Evolutionary conservation across 2,888 invertebrate species (phyloP).

Genomic region (Epicampocera succincta): DNA sequence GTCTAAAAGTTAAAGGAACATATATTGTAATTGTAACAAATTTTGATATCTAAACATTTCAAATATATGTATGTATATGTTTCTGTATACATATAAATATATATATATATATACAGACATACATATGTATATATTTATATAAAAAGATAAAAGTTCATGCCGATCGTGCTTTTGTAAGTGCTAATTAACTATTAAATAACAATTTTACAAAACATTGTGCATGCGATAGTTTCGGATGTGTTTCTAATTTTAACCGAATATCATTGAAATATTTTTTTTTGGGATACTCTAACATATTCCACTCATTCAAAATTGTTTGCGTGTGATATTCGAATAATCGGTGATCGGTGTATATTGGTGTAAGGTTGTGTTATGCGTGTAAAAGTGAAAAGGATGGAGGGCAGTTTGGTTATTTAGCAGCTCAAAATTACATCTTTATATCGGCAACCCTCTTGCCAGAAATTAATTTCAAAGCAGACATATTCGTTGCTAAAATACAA

Average conservation of each 20-base stretch:
- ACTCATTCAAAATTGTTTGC: background rate
- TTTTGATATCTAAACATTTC: slow-evolving; percentile 13
- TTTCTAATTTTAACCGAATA: slow-evolving; percentile 32
- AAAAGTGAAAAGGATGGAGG: slow-evolving; percentile 26
- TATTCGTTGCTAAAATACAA: slow-evolving; percentile 37
- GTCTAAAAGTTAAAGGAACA: background rate
- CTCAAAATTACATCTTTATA: slow-evolving; percentile 30
- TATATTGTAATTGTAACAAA: slow-evolving; percentile 18
- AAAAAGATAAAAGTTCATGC: slow-evolving; percentile 19
- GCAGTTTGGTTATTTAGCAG: slow-evolving; percentile 37
- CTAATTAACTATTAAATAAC: slow-evolving; percentile 22
- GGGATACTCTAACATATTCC: background rate
- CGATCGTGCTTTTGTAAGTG: slow-evolving; percentile 54
- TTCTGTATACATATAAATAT: too few species aligned
- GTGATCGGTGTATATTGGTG: slow-evolving; percentile 33
- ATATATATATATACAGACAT: too few species aligned
- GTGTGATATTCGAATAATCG: slow-evolving; percentile 44
- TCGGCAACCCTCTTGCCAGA: slow-evolving; percentile 37
- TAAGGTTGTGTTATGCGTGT: slow-evolving; percentile 58
- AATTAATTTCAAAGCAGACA: slow-evolving; percentile 45
- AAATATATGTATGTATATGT: too few species aligned
- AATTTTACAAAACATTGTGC: slow-evolving; percentile 45
- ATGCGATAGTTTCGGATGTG: slow-evolving; percentile 67
- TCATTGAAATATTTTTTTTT: slow-evolving; percentile 18
- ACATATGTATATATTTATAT: too few species aligned